Evolutionary conservation across 1,140 invertebrate species (phyloP).

Genomic region (Riptortus pedestris): DNA sequence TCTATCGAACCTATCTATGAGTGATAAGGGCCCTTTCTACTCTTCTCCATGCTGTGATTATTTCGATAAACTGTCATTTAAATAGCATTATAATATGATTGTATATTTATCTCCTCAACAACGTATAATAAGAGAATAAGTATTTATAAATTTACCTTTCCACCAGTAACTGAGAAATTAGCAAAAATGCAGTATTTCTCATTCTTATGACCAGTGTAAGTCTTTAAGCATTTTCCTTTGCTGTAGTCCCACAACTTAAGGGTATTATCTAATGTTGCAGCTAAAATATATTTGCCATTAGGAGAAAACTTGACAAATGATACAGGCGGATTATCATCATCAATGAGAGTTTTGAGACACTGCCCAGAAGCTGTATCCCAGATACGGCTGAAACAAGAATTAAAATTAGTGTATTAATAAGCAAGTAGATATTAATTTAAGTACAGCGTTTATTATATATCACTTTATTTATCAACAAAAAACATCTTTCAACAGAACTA

Average conservation of each 20-base stretch:
- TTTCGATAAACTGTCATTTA: too few species aligned
- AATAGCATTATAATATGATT: too few species aligned
- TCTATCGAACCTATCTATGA: too few species aligned
- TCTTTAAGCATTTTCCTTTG: slow-evolving; percentile 94
- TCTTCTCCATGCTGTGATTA: too few species aligned
- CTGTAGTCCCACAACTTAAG: slow-evolving; percentile 99
- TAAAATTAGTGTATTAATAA: too few species aligned
- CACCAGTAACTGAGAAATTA: slow-evolving; percentile 98
- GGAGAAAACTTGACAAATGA: slow-evolving; percentile 99
- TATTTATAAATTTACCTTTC: slow-evolving; percentile 89
- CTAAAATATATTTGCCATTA: slow-evolving; percentile 98
- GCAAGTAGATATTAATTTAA: too few species aligned
- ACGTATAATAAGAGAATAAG: too few species aligned
- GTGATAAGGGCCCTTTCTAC: too few species aligned
- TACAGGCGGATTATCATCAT: slow-evolving; percentile 97
- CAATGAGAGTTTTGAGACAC: slow-evolving; percentile 92
- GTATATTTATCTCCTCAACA: too few species aligned
- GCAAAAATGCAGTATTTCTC: slow-evolving; percentile 99
- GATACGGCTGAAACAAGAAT: slow-evolving; percentile 69
- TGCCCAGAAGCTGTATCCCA: slow-evolving; percentile 99
- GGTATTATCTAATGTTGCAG: slow-evolving; percentile 95
- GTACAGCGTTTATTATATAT: too few species aligned
- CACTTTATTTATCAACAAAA: too few species aligned
- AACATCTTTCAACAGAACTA: too few species aligned
- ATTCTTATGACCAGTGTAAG: slow-evolving; percentile 95